Evolutionary conservation across 2,888 invertebrate species (phyloP).

Genomic region (Stenurella melanura): DNA sequence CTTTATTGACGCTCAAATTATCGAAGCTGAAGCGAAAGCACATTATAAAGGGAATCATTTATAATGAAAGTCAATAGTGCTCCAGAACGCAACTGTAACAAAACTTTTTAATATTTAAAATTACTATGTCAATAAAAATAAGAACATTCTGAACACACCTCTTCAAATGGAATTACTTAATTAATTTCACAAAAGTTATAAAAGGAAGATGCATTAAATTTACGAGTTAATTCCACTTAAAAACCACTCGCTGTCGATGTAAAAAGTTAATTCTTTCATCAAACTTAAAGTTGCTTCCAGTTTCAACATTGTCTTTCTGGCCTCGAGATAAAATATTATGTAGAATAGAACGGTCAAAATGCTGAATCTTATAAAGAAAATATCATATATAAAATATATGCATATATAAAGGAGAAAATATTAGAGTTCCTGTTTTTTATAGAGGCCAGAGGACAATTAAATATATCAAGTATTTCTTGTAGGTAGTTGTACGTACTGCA

Average conservation of each 20-base stretch:
- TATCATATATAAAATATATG: too few relatives aligned
- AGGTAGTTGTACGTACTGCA: too few relatives aligned
- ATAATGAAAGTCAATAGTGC: conserved; percentile 13
- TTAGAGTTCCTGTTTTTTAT: too few relatives aligned
- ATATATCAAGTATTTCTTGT: too few relatives aligned
- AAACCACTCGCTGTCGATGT: conserved; percentile 53
- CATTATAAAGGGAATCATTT: conserved; percentile 10
- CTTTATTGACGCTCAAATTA: too few relatives aligned
- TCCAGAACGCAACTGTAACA: conserved; percentile 13
- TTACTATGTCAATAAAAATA: conserved; percentile 18
- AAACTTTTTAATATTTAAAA: conserved; percentile 40
- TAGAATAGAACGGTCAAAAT: conserved; percentile 24
- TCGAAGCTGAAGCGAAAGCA: background rate
- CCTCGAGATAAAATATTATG: background rate
- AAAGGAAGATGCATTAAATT: conserved; percentile 55
- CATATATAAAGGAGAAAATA: too few relatives aligned
- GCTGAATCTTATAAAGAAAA: background rate
- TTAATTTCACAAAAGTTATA: conserved; percentile 52
- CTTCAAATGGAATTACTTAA: conserved; percentile 45
- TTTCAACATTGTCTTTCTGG: conserved; percentile 39
- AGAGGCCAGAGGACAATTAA: too few relatives aligned
- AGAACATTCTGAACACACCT: conserved; percentile 30
- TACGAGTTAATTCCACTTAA: conserved; percentile 55
- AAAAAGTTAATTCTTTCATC: conserved; percentile 57
- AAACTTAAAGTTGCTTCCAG: conserved; percentile 46